phyloP scores from a whole-genome alignment of 2,113 vertebrate genomes.

The Elanoides forficatus region DNA sequence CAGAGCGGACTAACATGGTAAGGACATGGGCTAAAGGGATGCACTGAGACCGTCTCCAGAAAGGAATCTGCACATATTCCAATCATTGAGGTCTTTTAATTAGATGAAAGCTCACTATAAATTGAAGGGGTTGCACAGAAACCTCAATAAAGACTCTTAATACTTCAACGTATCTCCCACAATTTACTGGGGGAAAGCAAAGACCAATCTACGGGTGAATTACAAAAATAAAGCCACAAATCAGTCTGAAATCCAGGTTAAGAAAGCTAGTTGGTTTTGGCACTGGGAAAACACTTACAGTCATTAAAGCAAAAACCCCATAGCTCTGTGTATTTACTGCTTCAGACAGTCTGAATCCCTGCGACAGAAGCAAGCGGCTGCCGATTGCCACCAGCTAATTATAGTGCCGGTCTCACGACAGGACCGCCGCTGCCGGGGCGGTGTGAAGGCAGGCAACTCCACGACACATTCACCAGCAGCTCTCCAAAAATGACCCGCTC shows the following conservation, averaged over 20 bases:
- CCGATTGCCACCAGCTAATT: conserved; percentile 60
- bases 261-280: neutral
- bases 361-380: neutral
- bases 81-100: neutral
- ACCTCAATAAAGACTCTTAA: neutral
- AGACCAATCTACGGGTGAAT: neutral
- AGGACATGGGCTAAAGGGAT: neutral
- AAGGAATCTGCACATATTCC: neutral
- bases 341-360: neutral
- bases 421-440: neutral
- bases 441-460: conserved; percentile 39
- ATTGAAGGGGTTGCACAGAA: neutral
- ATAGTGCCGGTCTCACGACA: conserved; percentile 1
- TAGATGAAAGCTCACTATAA: neutral
- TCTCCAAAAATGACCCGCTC: conserved; percentile 33
- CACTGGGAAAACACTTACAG: neutral
- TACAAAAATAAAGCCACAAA: neutral
- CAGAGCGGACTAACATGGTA: neutral
- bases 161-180: neutral
- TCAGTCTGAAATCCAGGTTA: neutral
- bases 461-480: conserved; percentile 46
- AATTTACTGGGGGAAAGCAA: neutral
- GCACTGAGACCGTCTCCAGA: neutral
- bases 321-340: accelerated
- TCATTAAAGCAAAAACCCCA: neutral